Evolutionary conservation across 2,797 vertebrate genomes (phyloP).

Genomic region (Loriculus beryllinus): DNA sequence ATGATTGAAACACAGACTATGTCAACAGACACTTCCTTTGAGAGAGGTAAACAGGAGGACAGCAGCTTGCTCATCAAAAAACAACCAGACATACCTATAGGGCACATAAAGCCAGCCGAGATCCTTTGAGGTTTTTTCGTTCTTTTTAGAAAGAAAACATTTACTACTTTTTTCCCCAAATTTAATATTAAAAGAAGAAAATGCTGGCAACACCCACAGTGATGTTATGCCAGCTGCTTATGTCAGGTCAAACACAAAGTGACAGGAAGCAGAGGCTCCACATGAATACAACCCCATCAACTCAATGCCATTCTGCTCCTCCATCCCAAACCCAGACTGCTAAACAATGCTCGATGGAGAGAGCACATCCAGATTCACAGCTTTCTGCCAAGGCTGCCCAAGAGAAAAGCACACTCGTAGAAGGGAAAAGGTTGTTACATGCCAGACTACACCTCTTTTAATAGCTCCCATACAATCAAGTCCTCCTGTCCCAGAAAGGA

Average conservation of each 20-base stretch:
- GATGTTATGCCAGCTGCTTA: constrained; percentile 46
- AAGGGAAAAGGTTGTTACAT: not conserved
- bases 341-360: not conserved
- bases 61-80: constrained; percentile 79
- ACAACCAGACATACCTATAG: constrained; percentile 68
- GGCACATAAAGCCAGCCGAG: constrained; percentile 36
- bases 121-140: constrained; percentile 14
- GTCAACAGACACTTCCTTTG: constrained; percentile 83
- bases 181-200: constrained; percentile 45
- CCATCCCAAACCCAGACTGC: not conserved
- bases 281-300: not conserved
- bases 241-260: constrained; percentile 49
- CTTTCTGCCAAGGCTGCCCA: not conserved
- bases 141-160: constrained; percentile 16
- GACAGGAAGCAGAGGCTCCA: constrained; percentile 12
- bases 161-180: not conserved
- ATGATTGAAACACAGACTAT: constrained; percentile 75
- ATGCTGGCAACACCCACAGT: not conserved
- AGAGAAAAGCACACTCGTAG: not conserved
- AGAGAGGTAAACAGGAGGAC: constrained; percentile 82
- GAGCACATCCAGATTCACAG: not conserved
- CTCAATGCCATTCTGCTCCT: not conserved
- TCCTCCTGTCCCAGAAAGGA: not conserved
- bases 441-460: not conserved
- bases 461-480: not conserved